Evolutionary conservation across 92 coral and sea anemone species (phyloP).

Genomic region (Parazoanthus darwini): DNA sequence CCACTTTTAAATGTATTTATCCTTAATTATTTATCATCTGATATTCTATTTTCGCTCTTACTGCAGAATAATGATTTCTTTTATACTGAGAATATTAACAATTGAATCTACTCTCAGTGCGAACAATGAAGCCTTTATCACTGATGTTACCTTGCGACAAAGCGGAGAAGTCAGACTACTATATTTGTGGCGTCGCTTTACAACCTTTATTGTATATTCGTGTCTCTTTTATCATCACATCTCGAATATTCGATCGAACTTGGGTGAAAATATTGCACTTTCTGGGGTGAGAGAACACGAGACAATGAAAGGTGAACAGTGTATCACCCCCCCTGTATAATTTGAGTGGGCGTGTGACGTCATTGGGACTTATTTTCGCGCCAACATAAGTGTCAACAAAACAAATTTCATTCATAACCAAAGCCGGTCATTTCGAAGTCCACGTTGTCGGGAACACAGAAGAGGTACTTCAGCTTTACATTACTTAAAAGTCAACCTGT

Average conservation of each 20-base stretch:
- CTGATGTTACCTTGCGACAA: background rate
- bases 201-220: background rate
- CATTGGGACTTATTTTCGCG: conserved; percentile 10
- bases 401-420: conserved; percentile 13
- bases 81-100: background rate
- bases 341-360: conserved; percentile 39
- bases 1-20: background rate
- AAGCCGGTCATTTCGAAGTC: conserved; percentile 19
- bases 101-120: background rate
- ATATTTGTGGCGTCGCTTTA: background rate
- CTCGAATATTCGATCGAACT: conserved; percentile 3
- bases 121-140: background rate
- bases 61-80: background rate
- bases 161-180: background rate
- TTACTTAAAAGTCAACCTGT: background rate
- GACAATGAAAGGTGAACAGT: background rate
- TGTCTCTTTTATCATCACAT: background rate
- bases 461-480: background rate
- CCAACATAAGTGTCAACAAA: conserved; percentile 35
- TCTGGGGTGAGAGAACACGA: background rate
- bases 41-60: background rate
- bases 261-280: background rate
- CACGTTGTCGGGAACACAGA: conserved; percentile 16
- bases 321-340: conserved; percentile 8
- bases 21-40: background rate